Evolutionary conservation across 2,888 invertebrate genomes (phyloP), one percentile per base, ranked within the genome.

Genomic region (Erynnis tages): DNA sequence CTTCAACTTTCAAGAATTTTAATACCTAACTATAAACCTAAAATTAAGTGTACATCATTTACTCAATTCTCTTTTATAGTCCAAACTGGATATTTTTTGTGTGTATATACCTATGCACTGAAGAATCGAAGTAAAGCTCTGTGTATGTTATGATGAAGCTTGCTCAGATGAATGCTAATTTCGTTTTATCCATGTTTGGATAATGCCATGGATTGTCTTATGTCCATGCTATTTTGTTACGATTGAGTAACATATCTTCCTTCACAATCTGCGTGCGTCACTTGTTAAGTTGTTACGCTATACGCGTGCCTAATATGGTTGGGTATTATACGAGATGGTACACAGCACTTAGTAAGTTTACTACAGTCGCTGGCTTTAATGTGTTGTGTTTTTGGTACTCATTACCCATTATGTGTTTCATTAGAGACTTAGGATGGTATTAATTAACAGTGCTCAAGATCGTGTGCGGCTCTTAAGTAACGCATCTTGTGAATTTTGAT

Each of bases 1-100:
- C 45, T 45, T 45, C 45, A 45, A 45, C 45, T 35, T 45, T 34
- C 34, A 45, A 25, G 45, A 45, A 45, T 45, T 34, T 35, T 45
- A 10, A 45, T 45, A 45, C 45, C 34, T 35, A 45, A 34, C 34
- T 35, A 45, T 16, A 35, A 34, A 45, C 35, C 34, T 45, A 25
- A 25, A 34, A 45, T 45, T 40, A 16, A 2, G 6, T 27, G 2
- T 41, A 27, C n/a, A 41, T 8, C 21, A 25, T 10, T 25, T 41
- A 3, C 41, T 41, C 13, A 13, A 10, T 37, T 10, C 23, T 38
- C 11, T 23, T 38, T 38, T 11, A 21, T 21, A 23, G 7, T n/a
- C n/a, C n/a, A n/a, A n/a, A n/a, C 11, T 21, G 8, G 17, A 1
- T 23, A 11, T 38, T 11, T 13, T 23, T 13, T 23, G 7, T 10